Percentiles rank a stretch among this genome's conserved stretches.
These are phyloP conservation scores for Lepidurus arcticus DNA, from an alignment of 1,140 invertebrate genomes.

Conservation along the genomic window DNA sequence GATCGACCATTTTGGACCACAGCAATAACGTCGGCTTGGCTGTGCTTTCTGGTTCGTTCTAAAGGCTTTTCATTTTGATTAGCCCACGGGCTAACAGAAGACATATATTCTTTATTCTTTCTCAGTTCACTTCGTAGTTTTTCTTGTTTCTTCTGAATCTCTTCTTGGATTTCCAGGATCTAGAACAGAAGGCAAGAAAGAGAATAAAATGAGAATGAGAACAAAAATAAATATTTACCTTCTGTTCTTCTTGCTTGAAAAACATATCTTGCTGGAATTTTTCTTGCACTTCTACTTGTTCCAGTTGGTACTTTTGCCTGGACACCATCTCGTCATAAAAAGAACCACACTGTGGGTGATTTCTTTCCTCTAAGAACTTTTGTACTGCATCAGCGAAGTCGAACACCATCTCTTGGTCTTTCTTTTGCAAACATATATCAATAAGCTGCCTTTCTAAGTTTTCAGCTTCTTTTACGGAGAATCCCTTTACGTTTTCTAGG, in stretches of 20 bases:
- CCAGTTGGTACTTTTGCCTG: constrained; percentile 55
- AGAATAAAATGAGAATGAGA: constrained; percentile 20
- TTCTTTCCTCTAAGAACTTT: constrained; percentile 63
- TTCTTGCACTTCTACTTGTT: constrained; percentile 40
- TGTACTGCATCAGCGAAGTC: constrained; percentile 61
- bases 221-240: constrained; percentile 33
- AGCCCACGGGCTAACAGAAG: neutral
- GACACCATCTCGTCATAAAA: constrained; percentile 79
- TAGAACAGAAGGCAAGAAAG: constrained; percentile 23
- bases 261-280: constrained; percentile 34
- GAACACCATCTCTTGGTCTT: constrained; percentile 71
- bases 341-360: constrained; percentile 64
- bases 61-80: constrained; percentile 19
- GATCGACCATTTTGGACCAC: neutral
- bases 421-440: constrained; percentile 50
- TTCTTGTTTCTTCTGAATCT: constrained; percentile 61
- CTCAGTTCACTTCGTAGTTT: constrained; percentile 44
- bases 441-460: constrained; percentile 54
- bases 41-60: neutral
- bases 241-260: constrained; percentile 35
- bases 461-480: constrained; percentile 57
- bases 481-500: constrained; percentile 60
- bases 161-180: constrained; percentile 59
- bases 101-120: constrained; percentile 22
- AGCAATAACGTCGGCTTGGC: neutral